Percentiles rank a stretch among this genome's conserved stretches.
Conservation (phyloP, 2,888 invertebrate species). For the Eledone cirrhosa region DNA sequence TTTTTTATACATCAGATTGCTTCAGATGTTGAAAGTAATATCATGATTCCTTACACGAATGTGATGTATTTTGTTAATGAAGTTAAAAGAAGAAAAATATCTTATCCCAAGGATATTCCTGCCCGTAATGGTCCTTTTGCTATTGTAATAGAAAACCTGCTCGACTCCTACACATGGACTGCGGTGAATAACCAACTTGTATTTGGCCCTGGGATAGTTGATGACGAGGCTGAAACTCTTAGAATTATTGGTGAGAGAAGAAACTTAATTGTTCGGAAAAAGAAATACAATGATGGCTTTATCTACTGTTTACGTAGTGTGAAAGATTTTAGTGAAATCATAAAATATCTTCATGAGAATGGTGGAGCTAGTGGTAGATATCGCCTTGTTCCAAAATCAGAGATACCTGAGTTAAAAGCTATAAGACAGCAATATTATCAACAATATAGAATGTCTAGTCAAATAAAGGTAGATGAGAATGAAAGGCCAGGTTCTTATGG, state of each 20-base stretch:
- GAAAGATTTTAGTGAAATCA: not conserved
- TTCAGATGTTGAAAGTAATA: not conserved
- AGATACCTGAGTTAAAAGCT: not conserved
- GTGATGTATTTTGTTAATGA: not conserved
- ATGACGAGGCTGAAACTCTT: not conserved
- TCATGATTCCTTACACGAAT: not conserved
- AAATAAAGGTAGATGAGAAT: no score
- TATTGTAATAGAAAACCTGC: not conserved
- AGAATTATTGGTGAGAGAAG: not conserved
- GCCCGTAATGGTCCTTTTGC: constrained; percentile 3
- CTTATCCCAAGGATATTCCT: not conserved
- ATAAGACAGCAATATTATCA: not conserved
- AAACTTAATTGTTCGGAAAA: constrained; percentile 1
- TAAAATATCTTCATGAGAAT: not conserved
- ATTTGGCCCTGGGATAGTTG: constrained; percentile 21
- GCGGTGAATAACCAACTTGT: not conserved
- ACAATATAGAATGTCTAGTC: not conserved
- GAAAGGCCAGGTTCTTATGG: no score
- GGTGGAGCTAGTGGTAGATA: constrained; percentile 6
- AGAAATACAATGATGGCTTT: not conserved
- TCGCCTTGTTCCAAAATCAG: not conserved
- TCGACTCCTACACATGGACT: not conserved
- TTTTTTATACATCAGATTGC: not conserved
- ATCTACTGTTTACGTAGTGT: not conserved
- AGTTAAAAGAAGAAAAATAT: not conserved